Conservation (phyloP, 2,797 vertebrate species). For the Coracias cyanogaster region DNA sequence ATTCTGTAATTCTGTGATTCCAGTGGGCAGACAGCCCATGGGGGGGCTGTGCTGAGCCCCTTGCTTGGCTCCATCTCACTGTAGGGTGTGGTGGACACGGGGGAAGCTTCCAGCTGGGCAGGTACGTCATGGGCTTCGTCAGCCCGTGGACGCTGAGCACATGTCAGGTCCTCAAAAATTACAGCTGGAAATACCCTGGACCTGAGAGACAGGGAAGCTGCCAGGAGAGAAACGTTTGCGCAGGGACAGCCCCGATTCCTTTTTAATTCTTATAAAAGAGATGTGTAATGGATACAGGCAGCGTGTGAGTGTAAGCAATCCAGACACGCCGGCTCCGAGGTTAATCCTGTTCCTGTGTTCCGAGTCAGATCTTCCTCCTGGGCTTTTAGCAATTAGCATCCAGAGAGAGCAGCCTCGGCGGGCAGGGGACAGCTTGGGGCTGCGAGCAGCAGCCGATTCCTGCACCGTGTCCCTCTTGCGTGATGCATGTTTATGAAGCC, state of each 20-base stretch:
- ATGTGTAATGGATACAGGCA: rapidly evolving
- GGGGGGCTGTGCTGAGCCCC: rapidly evolving
- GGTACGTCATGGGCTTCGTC: rapidly evolving
- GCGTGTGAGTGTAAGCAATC: rapidly evolving
- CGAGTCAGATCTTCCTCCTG: not conserved
- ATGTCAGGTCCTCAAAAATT: not conserved
- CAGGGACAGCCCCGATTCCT: not conserved
- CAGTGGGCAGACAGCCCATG: rapidly evolving
- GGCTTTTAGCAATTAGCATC: not conserved
- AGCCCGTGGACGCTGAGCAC: not conserved
- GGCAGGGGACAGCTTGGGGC: slow-evolving; percentile 5
- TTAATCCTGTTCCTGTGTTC: not conserved
- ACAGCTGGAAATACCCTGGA: not conserved
- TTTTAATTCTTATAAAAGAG: not conserved
- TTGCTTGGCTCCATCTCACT: not conserved
- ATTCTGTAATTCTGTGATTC: no score
- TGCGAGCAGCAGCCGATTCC: not conserved
- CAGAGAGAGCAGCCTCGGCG: not conserved
- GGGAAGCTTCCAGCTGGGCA: not conserved
- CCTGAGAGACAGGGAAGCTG: not conserved
- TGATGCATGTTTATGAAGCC: not conserved
- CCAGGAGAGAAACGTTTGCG: not conserved
- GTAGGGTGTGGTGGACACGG: rapidly evolving
- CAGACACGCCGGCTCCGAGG: not conserved
- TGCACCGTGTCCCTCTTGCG: not conserved